Conservation (phyloP, 2,797 vertebrate genomes). For the Alectoris magna region DNA sequence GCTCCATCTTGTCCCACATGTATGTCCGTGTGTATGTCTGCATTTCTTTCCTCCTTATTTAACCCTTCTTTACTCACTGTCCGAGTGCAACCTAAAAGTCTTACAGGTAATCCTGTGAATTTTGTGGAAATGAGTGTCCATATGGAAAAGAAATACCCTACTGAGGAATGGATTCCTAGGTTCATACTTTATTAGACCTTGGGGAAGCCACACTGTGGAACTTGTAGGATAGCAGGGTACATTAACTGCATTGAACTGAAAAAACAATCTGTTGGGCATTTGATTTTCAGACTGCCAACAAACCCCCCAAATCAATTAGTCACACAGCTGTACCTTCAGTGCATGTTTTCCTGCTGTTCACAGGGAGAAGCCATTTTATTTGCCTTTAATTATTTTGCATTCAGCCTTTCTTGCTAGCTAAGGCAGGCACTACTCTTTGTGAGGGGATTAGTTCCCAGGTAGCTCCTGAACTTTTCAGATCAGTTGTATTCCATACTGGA, state of each 20-base stretch:
- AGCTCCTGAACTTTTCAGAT: background rate
- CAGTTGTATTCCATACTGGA: background rate
- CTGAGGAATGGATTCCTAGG: background rate
- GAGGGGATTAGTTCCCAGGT: background rate
- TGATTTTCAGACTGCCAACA: constrained; percentile 37
- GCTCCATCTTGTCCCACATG: background rate
- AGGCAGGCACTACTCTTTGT: background rate
- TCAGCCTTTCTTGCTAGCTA: constrained; percentile 10
- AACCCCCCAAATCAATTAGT: constrained; percentile 32
- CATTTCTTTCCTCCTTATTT: background rate
- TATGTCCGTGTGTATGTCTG: background rate
- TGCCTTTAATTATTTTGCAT: constrained; percentile 24
- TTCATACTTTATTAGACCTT: background rate
- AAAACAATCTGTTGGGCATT: constrained; percentile 10
- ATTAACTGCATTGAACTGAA: background rate
- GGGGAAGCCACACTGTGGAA: background rate
- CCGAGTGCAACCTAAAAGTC: background rate
- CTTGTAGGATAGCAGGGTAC: background rate
- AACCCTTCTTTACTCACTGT: background rate
- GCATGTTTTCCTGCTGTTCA: constrained; percentile 32
- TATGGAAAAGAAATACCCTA: background rate
- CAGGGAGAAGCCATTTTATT: constrained; percentile 13
- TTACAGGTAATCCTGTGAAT: accelerated
- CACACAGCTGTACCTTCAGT: background rate
- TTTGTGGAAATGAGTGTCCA: background rate